A percentile compares a stretch with the other conserved stretches of the same genome.
Conservation (phyloP, 2,797 vertebrate genomes). For the Fringilla coelebs region DNA sequence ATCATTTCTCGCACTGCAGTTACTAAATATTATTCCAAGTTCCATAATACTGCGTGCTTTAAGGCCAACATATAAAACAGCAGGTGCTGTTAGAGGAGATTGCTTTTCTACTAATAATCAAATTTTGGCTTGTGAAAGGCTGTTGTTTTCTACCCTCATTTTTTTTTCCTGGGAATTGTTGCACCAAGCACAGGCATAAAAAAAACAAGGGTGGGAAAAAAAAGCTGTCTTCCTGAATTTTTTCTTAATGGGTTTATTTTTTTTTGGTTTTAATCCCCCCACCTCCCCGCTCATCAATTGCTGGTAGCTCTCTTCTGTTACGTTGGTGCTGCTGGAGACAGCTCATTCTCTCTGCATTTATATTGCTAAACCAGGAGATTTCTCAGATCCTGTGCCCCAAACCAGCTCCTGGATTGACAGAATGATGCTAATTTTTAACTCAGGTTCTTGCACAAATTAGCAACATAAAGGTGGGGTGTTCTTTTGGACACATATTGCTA, state of each 20-base stretch:
- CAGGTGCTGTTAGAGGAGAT: neutral
- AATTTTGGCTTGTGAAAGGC: neutral
- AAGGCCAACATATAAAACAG: constrained; percentile 5
- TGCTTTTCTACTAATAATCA: neutral
- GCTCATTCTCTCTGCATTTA: neutral
- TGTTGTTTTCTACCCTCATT: neutral
- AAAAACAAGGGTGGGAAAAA: neutral
- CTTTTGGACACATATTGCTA: neutral
- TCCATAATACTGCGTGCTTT: constrained; percentile 5
- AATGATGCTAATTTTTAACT: neutral
- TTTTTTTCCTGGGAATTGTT: constrained; percentile 34
- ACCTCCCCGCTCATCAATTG: neutral
- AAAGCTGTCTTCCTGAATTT: neutral
- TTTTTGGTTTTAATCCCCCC: neutral
- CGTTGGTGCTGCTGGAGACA: neutral
- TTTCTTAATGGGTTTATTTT: neutral
- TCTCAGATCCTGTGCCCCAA: neutral
- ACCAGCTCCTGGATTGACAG: neutral
- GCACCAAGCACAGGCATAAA: neutral
- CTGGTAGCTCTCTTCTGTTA: neutral
- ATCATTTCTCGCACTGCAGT: neutral
- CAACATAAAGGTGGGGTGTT: neutral
- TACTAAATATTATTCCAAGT: constrained; percentile 24
- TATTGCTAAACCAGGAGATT: neutral
- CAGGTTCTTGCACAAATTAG: neutral